Evolutionary conservation across 2,113 vertebrate genomes (phyloP).

Genomic region (Cynocephalus volans): DNA sequence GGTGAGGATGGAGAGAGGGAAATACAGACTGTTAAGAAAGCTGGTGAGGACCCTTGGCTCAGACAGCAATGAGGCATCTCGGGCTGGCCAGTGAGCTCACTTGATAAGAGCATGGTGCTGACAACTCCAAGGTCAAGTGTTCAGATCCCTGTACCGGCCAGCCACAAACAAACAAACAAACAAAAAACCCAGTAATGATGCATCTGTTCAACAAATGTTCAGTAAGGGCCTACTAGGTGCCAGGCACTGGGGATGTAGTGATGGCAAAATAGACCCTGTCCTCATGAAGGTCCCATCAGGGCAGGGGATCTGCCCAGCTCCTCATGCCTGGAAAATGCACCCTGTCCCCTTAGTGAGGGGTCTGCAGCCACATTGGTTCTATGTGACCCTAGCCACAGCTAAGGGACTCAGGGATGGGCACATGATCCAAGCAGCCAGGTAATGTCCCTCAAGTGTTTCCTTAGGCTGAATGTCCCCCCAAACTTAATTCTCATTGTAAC

Average conservation of each 20-base stretch:
- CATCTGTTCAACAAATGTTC: background rate
- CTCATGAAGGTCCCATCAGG: background rate
- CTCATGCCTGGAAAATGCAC: background rate
- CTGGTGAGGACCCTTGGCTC: background rate
- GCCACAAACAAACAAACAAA: too few relatives aligned
- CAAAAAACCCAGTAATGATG: too few relatives aligned
- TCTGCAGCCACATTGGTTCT: background rate
- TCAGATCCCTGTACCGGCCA: too few relatives aligned
- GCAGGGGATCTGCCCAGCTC: background rate
- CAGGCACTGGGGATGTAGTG: background rate
- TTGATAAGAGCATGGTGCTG: too few relatives aligned
- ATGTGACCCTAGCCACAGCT: background rate
- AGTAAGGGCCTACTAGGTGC: background rate
- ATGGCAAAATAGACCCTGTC: background rate
- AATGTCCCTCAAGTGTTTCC: background rate
- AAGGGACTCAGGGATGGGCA: background rate
- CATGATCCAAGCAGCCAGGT: background rate
- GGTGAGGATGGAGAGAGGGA: slow-evolving; percentile 60
- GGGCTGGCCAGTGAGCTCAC: too few relatives aligned
- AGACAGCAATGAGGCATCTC: background rate
- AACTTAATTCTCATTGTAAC: too few relatives aligned
- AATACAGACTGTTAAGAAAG: background rate
- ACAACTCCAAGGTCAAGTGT: too few relatives aligned
- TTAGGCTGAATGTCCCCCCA: too few relatives aligned
- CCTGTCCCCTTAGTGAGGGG: background rate